phyloP scores from a whole-genome alignment of 2,888 invertebrate species.

The Crematogaster levior region DNA sequence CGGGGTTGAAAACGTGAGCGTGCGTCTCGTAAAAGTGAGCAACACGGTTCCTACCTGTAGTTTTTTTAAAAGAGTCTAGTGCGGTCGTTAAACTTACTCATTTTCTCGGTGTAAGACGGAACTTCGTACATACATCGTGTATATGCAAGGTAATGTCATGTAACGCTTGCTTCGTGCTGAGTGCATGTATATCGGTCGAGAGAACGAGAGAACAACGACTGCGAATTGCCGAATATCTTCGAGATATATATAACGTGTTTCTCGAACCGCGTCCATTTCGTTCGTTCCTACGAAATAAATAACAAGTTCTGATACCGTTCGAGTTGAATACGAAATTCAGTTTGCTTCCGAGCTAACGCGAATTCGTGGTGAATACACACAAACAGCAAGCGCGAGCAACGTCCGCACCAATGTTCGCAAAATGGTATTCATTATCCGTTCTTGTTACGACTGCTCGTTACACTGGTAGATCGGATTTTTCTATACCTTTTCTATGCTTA shows the following conservation, averaged over 20 bases:
- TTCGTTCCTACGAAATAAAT: constrained; percentile 33
- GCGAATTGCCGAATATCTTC: constrained; percentile 5
- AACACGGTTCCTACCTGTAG: constrained; percentile 36
- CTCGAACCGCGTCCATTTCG: constrained; percentile 1
- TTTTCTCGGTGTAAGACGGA: constrained; percentile 50
- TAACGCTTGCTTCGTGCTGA: neutral
- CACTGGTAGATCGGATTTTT: neutral
- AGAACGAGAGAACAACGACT: neutral
- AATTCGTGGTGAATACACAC: neutral
- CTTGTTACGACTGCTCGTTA: neutral
- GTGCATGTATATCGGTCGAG: neutral
- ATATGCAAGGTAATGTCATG: neutral
- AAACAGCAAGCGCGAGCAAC: constrained; percentile 18
- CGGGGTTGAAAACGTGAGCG: constrained; percentile 31
- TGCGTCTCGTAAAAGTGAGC: constrained; percentile 50
- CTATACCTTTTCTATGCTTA: constrained; percentile 15
- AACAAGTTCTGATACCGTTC: neutral
- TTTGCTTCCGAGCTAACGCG: neutral
- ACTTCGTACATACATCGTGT: neutral
- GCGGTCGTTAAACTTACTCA: constrained; percentile 68
- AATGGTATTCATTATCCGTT: constrained; percentile 1
- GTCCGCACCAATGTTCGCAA: neutral
- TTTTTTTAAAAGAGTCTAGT: constrained; percentile 66
- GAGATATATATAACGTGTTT: constrained; percentile 15
- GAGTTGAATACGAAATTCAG: constrained; percentile 8